Conservation (phyloP, 1,140 invertebrate genomes). For the Pentalonia nigronervosa region DNA sequence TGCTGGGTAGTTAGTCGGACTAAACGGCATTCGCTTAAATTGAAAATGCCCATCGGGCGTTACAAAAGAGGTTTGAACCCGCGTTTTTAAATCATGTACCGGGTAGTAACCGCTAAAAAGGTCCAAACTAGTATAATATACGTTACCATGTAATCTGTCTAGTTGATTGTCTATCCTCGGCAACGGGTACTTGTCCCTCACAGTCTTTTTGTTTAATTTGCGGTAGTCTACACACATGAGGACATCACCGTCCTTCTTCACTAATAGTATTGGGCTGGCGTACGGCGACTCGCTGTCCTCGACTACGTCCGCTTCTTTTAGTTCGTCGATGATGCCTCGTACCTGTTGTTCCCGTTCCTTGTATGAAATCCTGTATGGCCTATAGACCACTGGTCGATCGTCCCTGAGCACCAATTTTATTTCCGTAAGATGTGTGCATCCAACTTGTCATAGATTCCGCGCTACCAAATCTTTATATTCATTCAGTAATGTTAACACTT, state of each 20-base stretch:
- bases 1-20: constrained; percentile 64
- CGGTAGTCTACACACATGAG: constrained; percentile 22
- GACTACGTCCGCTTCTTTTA: neutral
- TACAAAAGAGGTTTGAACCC: constrained; percentile 66
- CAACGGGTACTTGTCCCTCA: neutral
- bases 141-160: constrained; percentile 62
- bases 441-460: neutral
- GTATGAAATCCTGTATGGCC: neutral
- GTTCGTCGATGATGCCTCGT: neutral
- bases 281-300: neutral
- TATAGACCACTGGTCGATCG: constrained; percentile 13
- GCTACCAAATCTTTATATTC: constrained; percentile 8
- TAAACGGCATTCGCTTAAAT: constrained; percentile 65
- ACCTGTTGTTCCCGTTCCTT: neutral
- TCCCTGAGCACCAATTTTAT: neutral
- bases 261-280: neutral
- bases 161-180: constrained; percentile 22
- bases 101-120: constrained; percentile 67
- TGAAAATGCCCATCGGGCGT: constrained; percentile 62
- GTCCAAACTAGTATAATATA: constrained; percentile 66
- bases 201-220: neutral
- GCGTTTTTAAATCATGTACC: constrained; percentile 62
- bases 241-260: neutral
- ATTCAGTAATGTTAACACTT: neutral
- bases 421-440: neutral